Evolutionary conservation across 92 coral and sea anemone species (phyloP).

Genomic region (Porites rus): DNA sequence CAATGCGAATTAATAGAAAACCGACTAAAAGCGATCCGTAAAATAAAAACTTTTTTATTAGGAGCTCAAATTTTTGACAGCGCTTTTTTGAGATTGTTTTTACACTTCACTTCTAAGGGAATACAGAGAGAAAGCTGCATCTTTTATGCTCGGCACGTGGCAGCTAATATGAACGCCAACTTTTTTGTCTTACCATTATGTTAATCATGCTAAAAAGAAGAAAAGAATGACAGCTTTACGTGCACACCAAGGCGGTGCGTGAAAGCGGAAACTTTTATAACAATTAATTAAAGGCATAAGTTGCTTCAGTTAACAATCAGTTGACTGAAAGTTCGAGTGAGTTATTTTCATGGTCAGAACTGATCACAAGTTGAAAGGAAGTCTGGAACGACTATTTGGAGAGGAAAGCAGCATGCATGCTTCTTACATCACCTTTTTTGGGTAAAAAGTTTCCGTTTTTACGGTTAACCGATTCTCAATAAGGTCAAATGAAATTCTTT

Average conservation of each 20-base stretch:
- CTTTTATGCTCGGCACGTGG: constrained; percentile 44
- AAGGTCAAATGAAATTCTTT: constrained; percentile 18
- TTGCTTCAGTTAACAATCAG: not conserved
- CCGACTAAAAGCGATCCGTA: too few relatives aligned
- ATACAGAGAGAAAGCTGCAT: constrained; percentile 10
- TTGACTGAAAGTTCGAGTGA: not conserved
- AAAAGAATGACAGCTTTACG: constrained; percentile 9
- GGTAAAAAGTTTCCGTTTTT: constrained; percentile 25
- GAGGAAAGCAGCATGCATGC: too few relatives aligned
- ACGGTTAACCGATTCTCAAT: constrained; percentile 47
- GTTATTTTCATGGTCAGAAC: not conserved
- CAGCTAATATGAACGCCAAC: not conserved
- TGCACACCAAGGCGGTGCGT: not conserved
- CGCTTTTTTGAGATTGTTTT: too few relatives aligned
- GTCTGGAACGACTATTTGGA: not conserved
- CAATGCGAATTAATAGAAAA: too few relatives aligned
- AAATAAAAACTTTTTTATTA: too few relatives aligned
- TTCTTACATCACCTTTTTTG: not conserved
- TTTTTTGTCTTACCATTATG: constrained; percentile 30
- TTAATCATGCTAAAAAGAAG: constrained; percentile 14
- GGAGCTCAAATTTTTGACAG: too few relatives aligned
- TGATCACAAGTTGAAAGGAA: not conserved
- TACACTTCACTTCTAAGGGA: not conserved
- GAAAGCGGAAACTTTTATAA: constrained; percentile 10
- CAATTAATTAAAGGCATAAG: not conserved